Percentiles rank a stretch among this genome's conserved stretches.
These are phyloP conservation scores for Acleris literana DNA, from an alignment of 2,888 invertebrate genomes.

Conservation along the genomic window DNA sequence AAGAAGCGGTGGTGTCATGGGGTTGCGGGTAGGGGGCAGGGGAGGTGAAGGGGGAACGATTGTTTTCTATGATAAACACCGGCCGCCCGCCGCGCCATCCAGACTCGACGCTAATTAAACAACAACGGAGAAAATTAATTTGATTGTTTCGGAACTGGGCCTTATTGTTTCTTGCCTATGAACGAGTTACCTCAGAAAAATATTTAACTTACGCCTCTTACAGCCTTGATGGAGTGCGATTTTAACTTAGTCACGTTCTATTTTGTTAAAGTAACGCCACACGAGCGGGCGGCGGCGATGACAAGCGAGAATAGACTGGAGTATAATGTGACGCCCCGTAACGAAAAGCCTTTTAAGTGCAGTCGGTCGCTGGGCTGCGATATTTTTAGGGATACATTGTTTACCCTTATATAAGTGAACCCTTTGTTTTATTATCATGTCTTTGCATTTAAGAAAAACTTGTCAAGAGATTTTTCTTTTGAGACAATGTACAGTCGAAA, in stretches of 20 bases:
- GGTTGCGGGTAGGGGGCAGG: slow-evolving; percentile 45
- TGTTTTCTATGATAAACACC: slow-evolving; percentile 82
- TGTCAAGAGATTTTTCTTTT: neutral
- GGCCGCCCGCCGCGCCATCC: slow-evolving; percentile 78
- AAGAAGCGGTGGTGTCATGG: slow-evolving; percentile 47
- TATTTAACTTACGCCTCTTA: slow-evolving; percentile 61
- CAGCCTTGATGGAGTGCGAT: slow-evolving; percentile 49
- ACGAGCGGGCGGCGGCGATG: slow-evolving; percentile 58
- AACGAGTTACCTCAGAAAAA: slow-evolving; percentile 74
- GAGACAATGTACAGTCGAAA: neutral
- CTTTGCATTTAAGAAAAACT: too few relatives aligned
- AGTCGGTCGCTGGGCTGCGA: slow-evolving; percentile 52
- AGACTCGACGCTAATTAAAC: slow-evolving; percentile 81
- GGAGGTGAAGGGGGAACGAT: slow-evolving; percentile 60
- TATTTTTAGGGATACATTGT: slow-evolving; percentile 20
- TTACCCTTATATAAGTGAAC: slow-evolving; percentile 5
- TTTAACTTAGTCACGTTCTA: slow-evolving; percentile 57
- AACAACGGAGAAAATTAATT: slow-evolving; percentile 82
- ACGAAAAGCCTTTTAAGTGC: slow-evolving; percentile 71
- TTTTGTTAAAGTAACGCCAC: slow-evolving; percentile 51
- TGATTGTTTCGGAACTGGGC: slow-evolving; percentile 80
- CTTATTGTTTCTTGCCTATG: slow-evolving; percentile 71
- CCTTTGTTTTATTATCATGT: slow-evolving; percentile 2
- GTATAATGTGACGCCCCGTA: slow-evolving; percentile 60
- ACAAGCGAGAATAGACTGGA: slow-evolving; percentile 66